These are phyloP conservation scores for Cosmopolites sordidus DNA, from an alignment of 2,888 invertebrate species.

Conservation along the genomic window DNA sequence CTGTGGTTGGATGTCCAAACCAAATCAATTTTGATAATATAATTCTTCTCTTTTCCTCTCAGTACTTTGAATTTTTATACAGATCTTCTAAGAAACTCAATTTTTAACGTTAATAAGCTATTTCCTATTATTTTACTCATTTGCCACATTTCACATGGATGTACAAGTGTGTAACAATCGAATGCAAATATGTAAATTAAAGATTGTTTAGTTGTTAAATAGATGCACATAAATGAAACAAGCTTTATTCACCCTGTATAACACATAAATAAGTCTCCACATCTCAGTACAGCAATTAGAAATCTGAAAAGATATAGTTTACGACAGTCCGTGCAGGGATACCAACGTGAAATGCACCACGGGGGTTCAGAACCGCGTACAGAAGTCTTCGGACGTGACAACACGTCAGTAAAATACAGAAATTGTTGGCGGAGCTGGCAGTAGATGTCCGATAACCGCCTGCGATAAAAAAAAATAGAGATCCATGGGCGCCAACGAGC, in stretches of 20 bases:
- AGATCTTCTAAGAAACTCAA: too few species aligned
- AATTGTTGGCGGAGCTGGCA: slow-evolving; percentile 29
- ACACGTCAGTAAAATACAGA: slow-evolving; percentile 45
- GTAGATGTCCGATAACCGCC: not conserved
- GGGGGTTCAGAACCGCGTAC: slow-evolving; percentile 31
- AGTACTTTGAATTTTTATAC: too few species aligned
- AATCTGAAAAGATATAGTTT: slow-evolving; percentile 18
- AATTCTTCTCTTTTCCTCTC: too few species aligned
- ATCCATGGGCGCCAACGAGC: not conserved
- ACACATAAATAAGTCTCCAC: slow-evolving; percentile 9
- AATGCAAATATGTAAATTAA: too few species aligned
- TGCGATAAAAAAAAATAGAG: not conserved
- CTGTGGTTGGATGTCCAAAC: too few species aligned
- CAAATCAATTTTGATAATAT: too few species aligned
- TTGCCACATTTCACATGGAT: too few species aligned
- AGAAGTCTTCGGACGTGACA: slow-evolving; percentile 46
- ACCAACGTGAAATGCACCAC: slow-evolving; percentile 15
- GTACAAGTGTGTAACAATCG: too few species aligned
- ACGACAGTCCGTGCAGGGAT: slow-evolving; percentile 12
- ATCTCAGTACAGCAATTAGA: slow-evolving; percentile 17
- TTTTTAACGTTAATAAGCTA: too few species aligned
- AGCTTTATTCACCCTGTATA: slow-evolving; percentile 9
- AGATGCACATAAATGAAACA: not conserved
- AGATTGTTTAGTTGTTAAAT: too few species aligned
- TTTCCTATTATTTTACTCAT: too few species aligned